A percentile compares a stretch with the other conserved stretches of the same genome.
Conservation (phyloP, 1,140 invertebrate species). For the Conus ventricosus region DNA sequence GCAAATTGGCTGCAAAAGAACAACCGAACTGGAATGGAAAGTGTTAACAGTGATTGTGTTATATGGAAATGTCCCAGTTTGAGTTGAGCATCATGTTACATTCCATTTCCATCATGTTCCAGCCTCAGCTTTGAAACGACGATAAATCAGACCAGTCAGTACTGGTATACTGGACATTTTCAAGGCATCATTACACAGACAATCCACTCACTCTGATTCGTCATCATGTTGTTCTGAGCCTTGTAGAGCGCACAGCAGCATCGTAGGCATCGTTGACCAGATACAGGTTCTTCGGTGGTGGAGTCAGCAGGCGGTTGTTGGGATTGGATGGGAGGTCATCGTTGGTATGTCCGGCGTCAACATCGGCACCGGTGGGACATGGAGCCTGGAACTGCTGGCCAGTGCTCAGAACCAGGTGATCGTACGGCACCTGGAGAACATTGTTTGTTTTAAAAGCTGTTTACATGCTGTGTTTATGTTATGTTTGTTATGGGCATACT, state of each 20-base stretch:
- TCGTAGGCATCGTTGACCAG: constrained; percentile 72
- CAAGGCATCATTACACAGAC: too few relatives aligned
- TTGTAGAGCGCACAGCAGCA: constrained; percentile 68
- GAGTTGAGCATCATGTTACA: too few relatives aligned
- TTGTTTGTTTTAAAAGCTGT: too few relatives aligned
- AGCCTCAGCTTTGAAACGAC: too few relatives aligned
- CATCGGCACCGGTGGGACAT: constrained; percentile 62
- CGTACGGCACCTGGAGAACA: constrained; percentile 60
- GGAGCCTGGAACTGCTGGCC: constrained; percentile 73
- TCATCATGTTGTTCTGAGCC: constrained; percentile 64
- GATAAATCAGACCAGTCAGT: too few relatives aligned
- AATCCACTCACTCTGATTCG: constrained; percentile 13
- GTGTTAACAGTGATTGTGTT: too few relatives aligned
- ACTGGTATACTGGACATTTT: too few relatives aligned
- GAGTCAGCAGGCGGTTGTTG: constrained; percentile 56
- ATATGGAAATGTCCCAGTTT: too few relatives aligned
- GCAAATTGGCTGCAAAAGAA: too few relatives aligned
- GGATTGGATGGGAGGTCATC: constrained; percentile 56
- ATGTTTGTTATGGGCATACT: constrained; percentile 44
- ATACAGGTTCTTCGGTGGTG: constrained; percentile 69
- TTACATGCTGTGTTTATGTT: too few relatives aligned
- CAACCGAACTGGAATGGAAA: too few relatives aligned
- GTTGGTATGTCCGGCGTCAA: constrained; percentile 53
- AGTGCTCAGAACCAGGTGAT: constrained; percentile 72
- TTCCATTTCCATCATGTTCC: too few relatives aligned